phyloP scores from a whole-genome alignment of 2,797 vertebrate genomes.

The Nasua narica region DNA sequence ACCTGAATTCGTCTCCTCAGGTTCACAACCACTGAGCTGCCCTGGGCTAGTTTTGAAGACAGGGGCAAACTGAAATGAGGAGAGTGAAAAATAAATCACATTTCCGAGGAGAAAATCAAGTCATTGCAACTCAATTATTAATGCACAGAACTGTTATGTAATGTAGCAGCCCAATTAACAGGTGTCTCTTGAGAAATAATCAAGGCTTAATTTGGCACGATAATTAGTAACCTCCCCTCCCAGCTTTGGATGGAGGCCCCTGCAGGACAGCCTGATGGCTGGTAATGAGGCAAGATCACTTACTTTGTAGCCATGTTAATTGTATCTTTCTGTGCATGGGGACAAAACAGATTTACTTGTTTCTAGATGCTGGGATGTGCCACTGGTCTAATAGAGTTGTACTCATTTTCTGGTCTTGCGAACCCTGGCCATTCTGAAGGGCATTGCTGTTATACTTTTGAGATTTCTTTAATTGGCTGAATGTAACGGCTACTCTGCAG shows the following conservation, averaged over 20 bases:
- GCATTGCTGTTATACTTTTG: neutral
- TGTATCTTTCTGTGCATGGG: conserved; percentile 59
- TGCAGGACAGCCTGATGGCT: conserved; percentile 43
- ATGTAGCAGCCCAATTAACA: conserved; percentile 60
- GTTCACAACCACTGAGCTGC: neutral
- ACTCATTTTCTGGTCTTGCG: conserved; percentile 46
- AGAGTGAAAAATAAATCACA: conserved; percentile 42
- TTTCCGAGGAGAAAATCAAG: conserved; percentile 61
- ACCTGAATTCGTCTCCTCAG: conserved; percentile 4
- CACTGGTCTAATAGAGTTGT: conserved; percentile 46
- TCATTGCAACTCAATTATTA: conserved; percentile 64
- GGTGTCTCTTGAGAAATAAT: conserved; percentile 64
- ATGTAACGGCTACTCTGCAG: conserved; percentile 16
- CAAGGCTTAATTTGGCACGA: conserved; percentile 63
- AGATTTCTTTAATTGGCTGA: conserved; percentile 66
- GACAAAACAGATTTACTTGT: conserved; percentile 64
- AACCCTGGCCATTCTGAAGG: conserved; percentile 48
- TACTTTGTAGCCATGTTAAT: conserved; percentile 44
- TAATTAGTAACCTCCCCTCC: conserved; percentile 62
- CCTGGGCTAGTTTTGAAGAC: neutral
- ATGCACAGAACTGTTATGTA: conserved; percentile 33
- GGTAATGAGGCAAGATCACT: conserved; percentile 59
- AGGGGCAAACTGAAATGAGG: neutral
- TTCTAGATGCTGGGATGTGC: conserved; percentile 24
- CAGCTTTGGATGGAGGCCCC: conserved; percentile 31